Evolutionary conservation across 2,797 vertebrate species (phyloP).

Genomic region (Sphaeramia orbicularis): DNA sequence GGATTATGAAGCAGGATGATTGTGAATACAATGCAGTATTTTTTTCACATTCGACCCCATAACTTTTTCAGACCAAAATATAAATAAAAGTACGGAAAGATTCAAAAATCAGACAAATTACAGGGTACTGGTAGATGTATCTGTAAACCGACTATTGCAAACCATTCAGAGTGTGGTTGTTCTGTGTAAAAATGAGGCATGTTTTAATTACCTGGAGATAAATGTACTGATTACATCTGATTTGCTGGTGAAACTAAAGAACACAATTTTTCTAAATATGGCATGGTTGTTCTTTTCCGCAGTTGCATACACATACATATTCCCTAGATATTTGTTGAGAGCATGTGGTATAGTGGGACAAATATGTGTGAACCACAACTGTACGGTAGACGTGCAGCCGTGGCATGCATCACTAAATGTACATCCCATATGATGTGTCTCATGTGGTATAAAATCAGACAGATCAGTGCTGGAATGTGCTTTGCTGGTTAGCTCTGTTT

Average conservation of each 20-base stretch:
- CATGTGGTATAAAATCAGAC: constrained; percentile 32
- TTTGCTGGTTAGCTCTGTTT: constrained; percentile 44
- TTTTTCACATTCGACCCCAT: constrained; percentile 12
- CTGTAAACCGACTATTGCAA: constrained; percentile 31
- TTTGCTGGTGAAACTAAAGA: constrained; percentile 10
- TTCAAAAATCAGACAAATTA: constrained; percentile 68
- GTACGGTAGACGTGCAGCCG: background rate
- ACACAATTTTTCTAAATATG: constrained; percentile 7
- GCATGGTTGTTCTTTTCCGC: constrained; percentile 3
- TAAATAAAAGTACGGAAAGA: constrained; percentile 53
- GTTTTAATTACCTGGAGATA: constrained; percentile 54
- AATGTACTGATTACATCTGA: constrained; percentile 15
- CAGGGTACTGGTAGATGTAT: constrained; percentile 46
- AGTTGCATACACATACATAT: constrained; percentile 1
- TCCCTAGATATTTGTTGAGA: background rate
- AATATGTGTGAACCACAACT: background rate
- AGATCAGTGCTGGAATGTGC: constrained; percentile 35
- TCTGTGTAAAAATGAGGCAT: constrained; percentile 30
- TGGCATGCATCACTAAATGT: constrained; percentile 21
- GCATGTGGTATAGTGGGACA: background rate
- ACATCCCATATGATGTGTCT: constrained; percentile 31
- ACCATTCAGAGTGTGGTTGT: constrained; percentile 34
- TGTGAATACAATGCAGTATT: constrained; percentile 10
- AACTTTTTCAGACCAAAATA: constrained; percentile 29
- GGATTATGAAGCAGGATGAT: constrained; percentile 11